phyloP scores from a whole-genome alignment of 2,888 invertebrate species.

The Erebia palarica region DNA sequence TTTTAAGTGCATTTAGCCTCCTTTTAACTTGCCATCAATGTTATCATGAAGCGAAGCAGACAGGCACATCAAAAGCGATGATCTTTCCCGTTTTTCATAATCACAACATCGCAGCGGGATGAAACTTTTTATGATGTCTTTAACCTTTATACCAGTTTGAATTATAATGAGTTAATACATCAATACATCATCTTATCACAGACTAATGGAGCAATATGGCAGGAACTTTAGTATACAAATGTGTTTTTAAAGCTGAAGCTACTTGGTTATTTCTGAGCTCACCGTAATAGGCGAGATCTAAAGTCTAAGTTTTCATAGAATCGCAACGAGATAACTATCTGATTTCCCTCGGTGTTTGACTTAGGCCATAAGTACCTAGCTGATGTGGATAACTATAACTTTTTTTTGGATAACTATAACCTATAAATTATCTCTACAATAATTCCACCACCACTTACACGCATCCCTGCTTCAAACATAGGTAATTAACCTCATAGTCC shows the following conservation, averaged over 20 bases:
- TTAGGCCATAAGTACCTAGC: too few relatives aligned
- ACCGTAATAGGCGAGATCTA: background rate
- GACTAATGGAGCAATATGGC: background rate
- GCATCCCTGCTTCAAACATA: too few relatives aligned
- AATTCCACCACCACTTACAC: too few relatives aligned
- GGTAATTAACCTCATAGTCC: too few relatives aligned
- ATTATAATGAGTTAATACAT: constrained; percentile 78
- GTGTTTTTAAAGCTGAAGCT: background rate
- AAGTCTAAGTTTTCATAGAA: too few relatives aligned
- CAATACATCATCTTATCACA: constrained; percentile 64
- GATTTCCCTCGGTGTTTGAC: too few relatives aligned
- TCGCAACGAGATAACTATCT: too few relatives aligned
- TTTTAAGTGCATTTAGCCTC: background rate
- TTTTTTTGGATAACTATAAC: too few relatives aligned
- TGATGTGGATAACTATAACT: too few relatives aligned
- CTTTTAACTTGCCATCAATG: constrained; percentile 24
- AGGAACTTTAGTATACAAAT: background rate
- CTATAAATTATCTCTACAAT: too few relatives aligned
- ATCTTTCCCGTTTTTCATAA: constrained; percentile 38
- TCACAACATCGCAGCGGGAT: constrained; percentile 65
- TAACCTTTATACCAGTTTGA: constrained; percentile 75
- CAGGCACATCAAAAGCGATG: constrained; percentile 34
- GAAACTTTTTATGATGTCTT: constrained; percentile 71
- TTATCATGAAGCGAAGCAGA: constrained; percentile 34
- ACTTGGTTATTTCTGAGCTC: background rate